These are phyloP conservation scores for Patiria miniata DNA, from an alignment of 35 echinoderm and acorn worm genomes.

Conservation along the genomic window DNA sequence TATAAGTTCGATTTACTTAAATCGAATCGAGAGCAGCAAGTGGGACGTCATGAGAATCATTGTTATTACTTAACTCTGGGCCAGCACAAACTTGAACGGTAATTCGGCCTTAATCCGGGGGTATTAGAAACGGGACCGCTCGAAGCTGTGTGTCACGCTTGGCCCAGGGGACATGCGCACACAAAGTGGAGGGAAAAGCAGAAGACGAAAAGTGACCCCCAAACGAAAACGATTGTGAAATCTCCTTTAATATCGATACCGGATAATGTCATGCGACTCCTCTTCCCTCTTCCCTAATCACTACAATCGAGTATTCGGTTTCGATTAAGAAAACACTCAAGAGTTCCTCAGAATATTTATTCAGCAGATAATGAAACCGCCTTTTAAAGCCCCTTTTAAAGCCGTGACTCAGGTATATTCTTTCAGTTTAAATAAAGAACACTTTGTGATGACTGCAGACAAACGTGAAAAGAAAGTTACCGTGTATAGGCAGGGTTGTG, in stretches of 20 bases:
- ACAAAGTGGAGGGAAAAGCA: not conserved
- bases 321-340: not conserved
- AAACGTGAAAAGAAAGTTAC: too few relatives aligned
- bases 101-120: constrained; percentile 7
- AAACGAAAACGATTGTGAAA: not conserved
- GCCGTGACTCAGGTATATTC: too few relatives aligned
- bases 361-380: too few relatives aligned
- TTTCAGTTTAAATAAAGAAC: too few relatives aligned
- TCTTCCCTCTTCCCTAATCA: not conserved
- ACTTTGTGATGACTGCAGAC: too few relatives aligned
- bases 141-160: constrained; percentile 23
- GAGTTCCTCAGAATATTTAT: too few relatives aligned
- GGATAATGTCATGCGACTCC: not conserved
- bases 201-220: not conserved
- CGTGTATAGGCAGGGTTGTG: too few relatives aligned
- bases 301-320: not conserved
- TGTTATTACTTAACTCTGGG: not conserved
- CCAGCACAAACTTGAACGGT: not conserved
- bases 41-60: not conserved
- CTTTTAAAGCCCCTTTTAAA: too few relatives aligned
- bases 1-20: not conserved
- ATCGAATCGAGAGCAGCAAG: not conserved
- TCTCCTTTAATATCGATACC: not conserved
- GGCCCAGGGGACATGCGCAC: not conserved
- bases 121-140: constrained; percentile 15